These are phyloP conservation scores for Scaptomyza flava DNA, from an alignment of 2,888 invertebrate genomes.

Conservation along the genomic window DNA sequence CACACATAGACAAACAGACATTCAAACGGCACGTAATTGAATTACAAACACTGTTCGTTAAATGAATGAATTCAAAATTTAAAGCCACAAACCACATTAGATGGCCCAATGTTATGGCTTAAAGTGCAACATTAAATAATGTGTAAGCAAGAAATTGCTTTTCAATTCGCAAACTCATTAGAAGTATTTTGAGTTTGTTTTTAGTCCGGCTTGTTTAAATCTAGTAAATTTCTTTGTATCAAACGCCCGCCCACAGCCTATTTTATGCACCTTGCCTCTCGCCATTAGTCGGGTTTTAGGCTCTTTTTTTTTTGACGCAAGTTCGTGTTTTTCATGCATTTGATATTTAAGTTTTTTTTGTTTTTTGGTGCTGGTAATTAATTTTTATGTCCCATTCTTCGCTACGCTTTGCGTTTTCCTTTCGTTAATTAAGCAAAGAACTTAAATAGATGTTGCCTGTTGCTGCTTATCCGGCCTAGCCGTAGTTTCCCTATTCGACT, in stretches of 20 bases:
- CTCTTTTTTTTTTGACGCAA: background rate
- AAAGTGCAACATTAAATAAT: slow-evolving; percentile 1
- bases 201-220: no score
- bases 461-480: slow-evolving; percentile 48
- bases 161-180: background rate
- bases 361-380: slow-evolving; percentile 65
- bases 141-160: background rate
- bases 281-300: background rate
- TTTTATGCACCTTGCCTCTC: slow-evolving; percentile 5
- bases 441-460: slow-evolving; percentile 59
- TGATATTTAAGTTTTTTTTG: slow-evolving; percentile 11
- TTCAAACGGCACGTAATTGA: slow-evolving; percentile 28
- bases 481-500: slow-evolving; percentile 13
- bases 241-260: slow-evolving; percentile 31
- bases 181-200: no score
- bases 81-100: slow-evolving; percentile 7
- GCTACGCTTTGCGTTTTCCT: slow-evolving; percentile 68
- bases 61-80: slow-evolving; percentile 29
- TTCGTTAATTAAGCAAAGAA: slow-evolving; percentile 75
- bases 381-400: slow-evolving; percentile 72
- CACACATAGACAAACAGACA: background rate
- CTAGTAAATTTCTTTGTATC: no score
- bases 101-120: background rate
- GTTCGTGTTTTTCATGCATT: slow-evolving; percentile 12
- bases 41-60: slow-evolving; percentile 26